Evolutionary conservation across 2,113 vertebrate genomes (phyloP).

Genomic region (Platanista minor): DNA sequence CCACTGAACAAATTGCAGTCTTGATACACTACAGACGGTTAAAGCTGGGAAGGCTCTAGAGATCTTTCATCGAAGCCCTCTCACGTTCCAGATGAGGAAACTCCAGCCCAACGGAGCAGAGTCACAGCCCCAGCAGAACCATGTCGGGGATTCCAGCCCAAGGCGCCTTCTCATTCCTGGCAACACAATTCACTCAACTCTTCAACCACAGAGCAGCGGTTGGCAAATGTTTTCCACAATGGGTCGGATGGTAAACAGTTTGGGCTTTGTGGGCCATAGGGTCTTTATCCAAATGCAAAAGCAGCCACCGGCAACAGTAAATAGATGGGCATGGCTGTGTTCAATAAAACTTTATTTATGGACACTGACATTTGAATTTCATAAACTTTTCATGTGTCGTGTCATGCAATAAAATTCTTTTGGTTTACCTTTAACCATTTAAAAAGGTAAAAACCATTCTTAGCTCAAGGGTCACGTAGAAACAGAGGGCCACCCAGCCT

Average conservation of each 20-base stretch:
- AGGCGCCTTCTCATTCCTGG: neutral
- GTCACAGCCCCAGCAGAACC: neutral
- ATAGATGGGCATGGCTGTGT: neutral
- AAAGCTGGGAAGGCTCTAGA: neutral
- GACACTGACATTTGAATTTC: neutral
- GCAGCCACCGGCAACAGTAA: neutral
- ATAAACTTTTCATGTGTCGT: neutral
- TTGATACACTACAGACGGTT: neutral
- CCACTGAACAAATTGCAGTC: neutral
- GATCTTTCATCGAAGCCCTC: neutral
- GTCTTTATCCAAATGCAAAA: neutral
- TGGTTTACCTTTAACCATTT: neutral
- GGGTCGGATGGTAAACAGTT: neutral
- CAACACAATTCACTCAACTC: neutral
- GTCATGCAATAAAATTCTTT: neutral
- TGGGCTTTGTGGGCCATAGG: neutral
- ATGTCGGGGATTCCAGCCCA: neutral
- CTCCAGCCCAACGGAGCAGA: neutral
- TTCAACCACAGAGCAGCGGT: neutral
- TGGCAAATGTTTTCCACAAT: neutral
- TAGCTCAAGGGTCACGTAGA: neutral
- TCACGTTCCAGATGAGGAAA: neutral
- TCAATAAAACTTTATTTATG: neutral
- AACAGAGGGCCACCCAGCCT: neutral
- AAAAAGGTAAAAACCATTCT: neutral